Evolutionary conservation across 2,113 vertebrate species (phyloP).

Genomic region (Ellobius talpinus): DNA sequence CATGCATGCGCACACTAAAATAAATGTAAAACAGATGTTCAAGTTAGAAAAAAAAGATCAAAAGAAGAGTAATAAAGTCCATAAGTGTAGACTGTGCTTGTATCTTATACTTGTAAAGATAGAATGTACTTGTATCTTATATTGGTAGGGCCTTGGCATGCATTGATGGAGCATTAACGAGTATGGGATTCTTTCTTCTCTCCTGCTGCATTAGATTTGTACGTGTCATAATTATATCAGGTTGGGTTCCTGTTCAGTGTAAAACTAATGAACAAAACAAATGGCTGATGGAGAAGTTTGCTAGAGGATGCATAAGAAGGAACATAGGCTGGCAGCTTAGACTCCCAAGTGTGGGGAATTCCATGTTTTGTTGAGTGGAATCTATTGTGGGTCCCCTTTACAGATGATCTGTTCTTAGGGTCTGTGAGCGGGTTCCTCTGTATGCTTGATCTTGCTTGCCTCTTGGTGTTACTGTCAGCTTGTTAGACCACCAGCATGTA

Average conservation of each 20-base stretch:
- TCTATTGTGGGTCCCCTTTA: background rate
- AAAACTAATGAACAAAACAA: conserved; percentile 53
- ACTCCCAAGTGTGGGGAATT: background rate
- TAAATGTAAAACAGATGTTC: background rate
- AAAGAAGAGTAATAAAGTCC: background rate
- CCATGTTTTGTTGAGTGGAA: background rate
- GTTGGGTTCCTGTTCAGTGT: background rate
- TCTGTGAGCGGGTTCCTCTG: background rate
- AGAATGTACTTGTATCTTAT: background rate
- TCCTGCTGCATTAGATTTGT: background rate
- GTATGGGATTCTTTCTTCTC: background rate
- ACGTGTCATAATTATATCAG: background rate
- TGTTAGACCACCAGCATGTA: background rate
- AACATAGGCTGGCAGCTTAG: conserved; percentile 33
- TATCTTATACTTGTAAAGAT: background rate
- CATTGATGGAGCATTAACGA: background rate
- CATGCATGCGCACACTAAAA: background rate
- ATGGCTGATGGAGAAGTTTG: conserved; percentile 22
- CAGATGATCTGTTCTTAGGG: background rate
- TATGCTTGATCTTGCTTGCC: background rate
- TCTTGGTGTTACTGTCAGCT: background rate
- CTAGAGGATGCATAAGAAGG: conserved; percentile 45
- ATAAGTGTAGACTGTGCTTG: background rate
- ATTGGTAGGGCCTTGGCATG: background rate
- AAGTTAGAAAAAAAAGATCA: background rate